Evolutionary conservation across 92 coral and sea anemone species (phyloP), one percentile per base, ranked within the genome.

Genomic region (Palythoa grandiflora): DNA sequence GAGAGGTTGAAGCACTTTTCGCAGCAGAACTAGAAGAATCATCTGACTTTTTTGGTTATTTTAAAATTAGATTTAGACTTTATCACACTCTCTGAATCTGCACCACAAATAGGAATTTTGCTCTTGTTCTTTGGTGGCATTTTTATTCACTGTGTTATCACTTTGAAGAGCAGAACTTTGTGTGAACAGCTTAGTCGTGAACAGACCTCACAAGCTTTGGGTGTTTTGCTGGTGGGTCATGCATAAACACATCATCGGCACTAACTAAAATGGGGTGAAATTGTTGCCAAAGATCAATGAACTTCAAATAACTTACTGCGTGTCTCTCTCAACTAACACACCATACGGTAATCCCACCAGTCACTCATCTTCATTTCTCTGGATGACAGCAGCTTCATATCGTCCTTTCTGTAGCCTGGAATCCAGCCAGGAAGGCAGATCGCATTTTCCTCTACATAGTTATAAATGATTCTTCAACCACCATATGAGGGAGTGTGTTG

Each of bases 11-110:
- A 47, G 54, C 83, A 77, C 83, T 77, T 77, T 53, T 77, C 51
- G 83, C 68, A 77, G 81, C 36, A 77, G 83, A 77, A 77, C 54
- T 77, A 59, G 68, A 77, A 21, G 83, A 77, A 77, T 77, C 51
- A 77, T 77, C 54, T 54, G 83, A 78, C 28, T 47, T 55, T 78
- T 51, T 78, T 21, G 54, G 68, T 9, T 21, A 55, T 12, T 28
- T 13, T 78, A 17, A 54, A 78, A 78, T 55, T 54, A 28, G 20
- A 78, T 68, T 78, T 55, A 11, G 83, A 78, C 68, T 78, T 78
- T 78, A 1, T 28, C 28, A 10, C 68, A 78, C 83, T 78, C 54
- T 54, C 70, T 78, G 83, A 78, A 78, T 5, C 21, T 48, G 50
- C 68, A 50, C 65, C 70, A 55, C 6, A 78, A 78, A 38, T 55